Percentiles rank a stretch among this genome's conserved stretches.
Evolutionary conservation across 2,797 vertebrate genomes (phyloP).

Genomic region (Lophius americanus): DNA sequence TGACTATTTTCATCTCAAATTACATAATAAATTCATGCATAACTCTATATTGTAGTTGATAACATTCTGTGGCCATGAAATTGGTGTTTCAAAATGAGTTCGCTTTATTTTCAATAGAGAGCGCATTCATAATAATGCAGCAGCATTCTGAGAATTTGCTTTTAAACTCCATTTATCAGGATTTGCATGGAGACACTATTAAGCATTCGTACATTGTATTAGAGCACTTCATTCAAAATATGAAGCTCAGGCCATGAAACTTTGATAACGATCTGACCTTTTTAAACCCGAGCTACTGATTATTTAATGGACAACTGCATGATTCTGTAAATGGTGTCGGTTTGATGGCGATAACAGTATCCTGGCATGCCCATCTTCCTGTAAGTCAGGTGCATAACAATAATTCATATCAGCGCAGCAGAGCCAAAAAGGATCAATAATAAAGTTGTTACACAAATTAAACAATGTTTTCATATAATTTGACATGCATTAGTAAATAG

Average conservation of each 20-base stretch:
- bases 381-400: constrained; percentile 9
- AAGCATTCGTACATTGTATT: constrained; percentile 21
- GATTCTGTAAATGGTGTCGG: no score
- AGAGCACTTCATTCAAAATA: constrained; percentile 17
- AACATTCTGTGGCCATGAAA: background rate
- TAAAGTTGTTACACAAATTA: no score
- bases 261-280: background rate
- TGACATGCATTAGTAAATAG: constrained; percentile 11
- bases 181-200: constrained; percentile 29
- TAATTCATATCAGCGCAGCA: constrained; percentile 16
- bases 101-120: background rate
- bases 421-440: constrained; percentile 20
- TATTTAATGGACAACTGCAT: no score
- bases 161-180: constrained; percentile 28
- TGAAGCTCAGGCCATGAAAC: constrained; percentile 2
- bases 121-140: constrained; percentile 5
- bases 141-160: constrained; percentile 16
- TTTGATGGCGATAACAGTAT: no score
- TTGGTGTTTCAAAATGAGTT: no score
- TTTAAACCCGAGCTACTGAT: constrained; percentile 5
- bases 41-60: background rate
- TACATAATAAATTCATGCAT: background rate
- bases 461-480: no score
- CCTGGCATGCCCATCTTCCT: background rate
- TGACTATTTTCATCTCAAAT: constrained; percentile 1